Evolutionary conservation across 1,140 invertebrate species (phyloP).

Genomic region (Berghia stephanieae): DNA sequence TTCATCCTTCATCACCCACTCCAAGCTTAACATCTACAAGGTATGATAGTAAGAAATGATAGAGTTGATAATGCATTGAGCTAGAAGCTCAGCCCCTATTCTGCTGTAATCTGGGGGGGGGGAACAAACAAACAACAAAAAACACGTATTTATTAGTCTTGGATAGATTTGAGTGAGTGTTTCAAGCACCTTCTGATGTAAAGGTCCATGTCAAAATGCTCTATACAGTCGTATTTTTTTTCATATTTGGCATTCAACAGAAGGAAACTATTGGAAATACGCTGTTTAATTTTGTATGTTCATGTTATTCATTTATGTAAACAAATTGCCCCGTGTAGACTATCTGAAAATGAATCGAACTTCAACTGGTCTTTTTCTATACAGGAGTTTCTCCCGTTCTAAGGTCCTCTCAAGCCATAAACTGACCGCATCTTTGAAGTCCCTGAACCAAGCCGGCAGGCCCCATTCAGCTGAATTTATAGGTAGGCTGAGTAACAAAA

Average conservation of each 20-base stretch:
- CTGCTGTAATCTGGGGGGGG: too few species aligned
- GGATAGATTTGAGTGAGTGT: background rate
- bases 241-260: background rate
- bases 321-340: too few species aligned
- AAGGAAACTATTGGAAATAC: background rate
- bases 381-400: slow-evolving; percentile 15
- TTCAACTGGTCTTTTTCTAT: background rate
- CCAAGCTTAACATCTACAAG: slow-evolving; percentile 18
- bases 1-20: slow-evolving; percentile 7
- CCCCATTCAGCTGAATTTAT: slow-evolving; percentile 41
- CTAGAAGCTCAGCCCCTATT: too few species aligned
- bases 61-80: background rate
- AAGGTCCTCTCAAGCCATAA: slow-evolving; percentile 48
- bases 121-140: too few species aligned
- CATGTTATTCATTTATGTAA: background rate
- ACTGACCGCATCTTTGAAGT: slow-evolving; percentile 50
- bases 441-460: slow-evolving; percentile 48
- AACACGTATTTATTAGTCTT: too few species aligned
- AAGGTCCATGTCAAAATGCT: background rate
- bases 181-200: too few species aligned
- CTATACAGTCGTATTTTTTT: background rate
- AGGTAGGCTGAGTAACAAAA: slow-evolving; percentile 39
- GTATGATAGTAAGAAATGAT: background rate
- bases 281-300: background rate
- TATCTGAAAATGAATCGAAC: too few species aligned